These are phyloP conservation scores for Abramis brama DNA, from an alignment of 2,113 vertebrate species.

Conservation along the genomic window DNA sequence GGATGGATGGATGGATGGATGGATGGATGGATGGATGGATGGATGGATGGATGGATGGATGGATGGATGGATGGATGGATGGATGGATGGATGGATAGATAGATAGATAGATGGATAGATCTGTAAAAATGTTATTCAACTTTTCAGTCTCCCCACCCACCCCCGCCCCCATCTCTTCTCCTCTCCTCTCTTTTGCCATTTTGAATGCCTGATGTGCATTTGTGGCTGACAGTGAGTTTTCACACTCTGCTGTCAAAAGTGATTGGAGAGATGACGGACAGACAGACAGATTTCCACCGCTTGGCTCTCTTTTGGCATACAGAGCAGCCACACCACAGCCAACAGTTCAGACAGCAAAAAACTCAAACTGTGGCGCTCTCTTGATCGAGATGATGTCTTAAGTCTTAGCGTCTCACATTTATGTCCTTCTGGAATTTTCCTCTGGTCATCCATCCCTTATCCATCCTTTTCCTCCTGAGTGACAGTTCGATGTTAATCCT, in stretches of 20 bases:
- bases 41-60: no score
- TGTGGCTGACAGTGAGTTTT: constrained; percentile 68
- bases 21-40: no score
- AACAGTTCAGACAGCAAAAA: not conserved
- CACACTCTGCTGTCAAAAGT: constrained; percentile 68
- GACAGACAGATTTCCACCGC: constrained; percentile 36
- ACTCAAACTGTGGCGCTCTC: not conserved
- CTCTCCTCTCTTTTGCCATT: constrained; percentile 54
- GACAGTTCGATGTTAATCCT: constrained; percentile 55
- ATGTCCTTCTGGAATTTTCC: not conserved
- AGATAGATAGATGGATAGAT: no score
- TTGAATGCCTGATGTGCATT: constrained; percentile 64
- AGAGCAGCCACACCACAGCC: constrained; percentile 32
- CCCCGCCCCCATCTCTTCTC: not conserved
- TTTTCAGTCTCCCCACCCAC: no score
- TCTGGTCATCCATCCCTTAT: constrained; percentile 20
- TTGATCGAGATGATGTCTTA: not conserved
- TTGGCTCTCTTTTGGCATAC: constrained; percentile 36
- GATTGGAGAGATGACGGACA: constrained; percentile 61
- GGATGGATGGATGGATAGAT: no score
- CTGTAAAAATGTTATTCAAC: no score
- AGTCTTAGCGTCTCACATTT: not conserved
- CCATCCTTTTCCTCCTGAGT: constrained; percentile 31
- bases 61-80: no score
- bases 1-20: no score